Conservation (phyloP, 2,113 vertebrate genomes). For the Corynorhinus townsendii region DNA sequence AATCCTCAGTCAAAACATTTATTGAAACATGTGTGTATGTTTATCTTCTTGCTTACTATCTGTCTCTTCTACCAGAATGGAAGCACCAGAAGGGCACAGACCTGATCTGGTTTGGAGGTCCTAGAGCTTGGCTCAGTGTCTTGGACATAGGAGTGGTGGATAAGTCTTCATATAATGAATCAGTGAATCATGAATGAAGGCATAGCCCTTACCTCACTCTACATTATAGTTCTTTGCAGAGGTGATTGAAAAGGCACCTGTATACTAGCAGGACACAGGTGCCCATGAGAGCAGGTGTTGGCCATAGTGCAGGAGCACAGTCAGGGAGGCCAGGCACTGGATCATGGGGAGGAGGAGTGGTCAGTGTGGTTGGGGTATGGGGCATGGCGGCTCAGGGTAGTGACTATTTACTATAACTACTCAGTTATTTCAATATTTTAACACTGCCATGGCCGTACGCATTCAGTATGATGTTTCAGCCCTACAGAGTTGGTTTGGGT, state of each 20-base stretch:
- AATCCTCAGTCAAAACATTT: background rate
- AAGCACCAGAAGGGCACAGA: background rate
- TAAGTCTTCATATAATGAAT: background rate
- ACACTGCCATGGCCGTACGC: background rate
- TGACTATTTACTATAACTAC: background rate
- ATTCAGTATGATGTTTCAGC: background rate
- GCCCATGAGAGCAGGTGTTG: background rate
- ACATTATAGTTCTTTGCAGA: background rate
- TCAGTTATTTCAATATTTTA: background rate
- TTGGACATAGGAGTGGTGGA: background rate
- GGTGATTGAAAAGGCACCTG: background rate
- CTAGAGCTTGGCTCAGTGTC: background rate
- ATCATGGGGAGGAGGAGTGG: background rate
- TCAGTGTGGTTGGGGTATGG: background rate
- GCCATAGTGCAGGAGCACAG: background rate
- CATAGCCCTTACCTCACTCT: background rate
- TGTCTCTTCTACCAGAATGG: background rate
- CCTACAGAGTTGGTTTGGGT: background rate
- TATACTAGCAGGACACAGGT: background rate
- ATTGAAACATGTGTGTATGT: background rate
- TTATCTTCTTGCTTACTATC: background rate
- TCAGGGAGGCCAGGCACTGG: background rate
- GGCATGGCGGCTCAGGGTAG: background rate
- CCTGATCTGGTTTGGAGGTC: background rate
- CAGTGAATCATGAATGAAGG: background rate